These are phyloP conservation scores for Esox masquinongy DNA, from an alignment of 2,797 vertebrate genomes.

Conservation along the genomic window DNA sequence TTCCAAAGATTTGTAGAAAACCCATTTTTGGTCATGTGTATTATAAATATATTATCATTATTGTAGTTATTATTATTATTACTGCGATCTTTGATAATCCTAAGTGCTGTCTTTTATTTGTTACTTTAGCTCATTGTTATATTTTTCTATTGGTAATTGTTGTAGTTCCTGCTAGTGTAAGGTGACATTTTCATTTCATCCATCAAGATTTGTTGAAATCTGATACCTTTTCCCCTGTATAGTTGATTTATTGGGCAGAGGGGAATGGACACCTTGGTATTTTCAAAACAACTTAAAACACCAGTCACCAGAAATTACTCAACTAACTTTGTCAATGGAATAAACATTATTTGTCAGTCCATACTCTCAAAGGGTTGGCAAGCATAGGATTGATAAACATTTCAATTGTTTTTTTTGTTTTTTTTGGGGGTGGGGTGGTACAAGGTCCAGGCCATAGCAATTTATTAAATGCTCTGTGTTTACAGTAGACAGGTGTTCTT, in stretches of 20 bases:
- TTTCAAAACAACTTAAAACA: conserved; percentile 41
- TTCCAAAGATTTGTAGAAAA: conserved; percentile 83
- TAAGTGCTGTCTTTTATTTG: conserved; percentile 62
- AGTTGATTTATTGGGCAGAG: conserved; percentile 32
- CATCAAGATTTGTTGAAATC: conserved; percentile 1
- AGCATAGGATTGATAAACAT: conserved; percentile 44
- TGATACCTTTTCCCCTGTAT: conserved; percentile 11
- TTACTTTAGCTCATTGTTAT: conserved; percentile 57
- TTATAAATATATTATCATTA: conserved; percentile 66
- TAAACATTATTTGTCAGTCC: not conserved
- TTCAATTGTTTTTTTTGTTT: conserved; percentile 36
- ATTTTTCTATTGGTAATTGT: conserved; percentile 45
- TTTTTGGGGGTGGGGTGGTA: conserved; percentile 27
- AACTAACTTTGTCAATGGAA: not conserved
- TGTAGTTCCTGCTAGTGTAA: conserved; percentile 50
- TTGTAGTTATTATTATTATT: conserved; percentile 42
- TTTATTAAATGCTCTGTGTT: conserved; percentile 43
- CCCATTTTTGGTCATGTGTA: conserved; percentile 75
- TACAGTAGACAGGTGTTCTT: conserved; percentile 45
- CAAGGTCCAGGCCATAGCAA: conserved; percentile 8
- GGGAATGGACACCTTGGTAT: conserved; percentile 29
- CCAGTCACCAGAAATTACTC: conserved; percentile 28
- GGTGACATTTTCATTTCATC: conserved; percentile 46
- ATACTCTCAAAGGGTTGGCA: conserved; percentile 31
- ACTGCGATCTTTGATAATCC: conserved; percentile 65